Percentiles rank a stretch among this genome's conserved stretches.
Conservation (phyloP, 2,113 vertebrate genomes). For the Gymnocephalus cernua region DNA sequence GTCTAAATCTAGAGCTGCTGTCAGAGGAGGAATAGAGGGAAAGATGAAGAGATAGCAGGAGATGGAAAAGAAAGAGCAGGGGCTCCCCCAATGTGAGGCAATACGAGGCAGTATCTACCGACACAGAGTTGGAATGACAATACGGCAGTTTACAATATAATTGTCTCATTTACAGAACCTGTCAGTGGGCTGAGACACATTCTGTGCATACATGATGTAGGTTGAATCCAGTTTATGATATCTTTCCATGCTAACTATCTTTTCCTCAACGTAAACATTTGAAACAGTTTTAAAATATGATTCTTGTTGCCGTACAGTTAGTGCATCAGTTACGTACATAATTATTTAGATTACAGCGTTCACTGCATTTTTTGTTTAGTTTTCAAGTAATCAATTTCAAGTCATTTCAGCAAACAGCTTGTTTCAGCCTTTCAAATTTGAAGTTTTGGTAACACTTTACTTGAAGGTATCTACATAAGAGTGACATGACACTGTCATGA, state of each 20-base stretch:
- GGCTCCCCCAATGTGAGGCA: slow-evolving; percentile 63
- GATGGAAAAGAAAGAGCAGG: slow-evolving; percentile 52
- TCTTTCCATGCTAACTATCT: background rate
- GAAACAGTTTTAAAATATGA: background rate
- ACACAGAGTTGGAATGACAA: slow-evolving; percentile 24
- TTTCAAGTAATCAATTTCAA: background rate
- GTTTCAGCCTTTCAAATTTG: background rate
- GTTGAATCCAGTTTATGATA: background rate
- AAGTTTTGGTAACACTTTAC: too few relatives aligned
- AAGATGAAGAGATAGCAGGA: slow-evolving; percentile 70
- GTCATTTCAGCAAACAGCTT: background rate
- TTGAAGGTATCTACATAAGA: too few relatives aligned
- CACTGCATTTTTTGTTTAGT: background rate
- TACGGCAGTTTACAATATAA: background rate
- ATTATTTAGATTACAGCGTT: background rate
- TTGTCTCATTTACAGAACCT: background rate
- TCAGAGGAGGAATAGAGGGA: slow-evolving; percentile 70
- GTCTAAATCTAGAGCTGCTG: slow-evolving; percentile 84
- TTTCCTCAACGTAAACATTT: background rate
- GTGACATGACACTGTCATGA: too few relatives aligned
- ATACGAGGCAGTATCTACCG: slow-evolving; percentile 20
- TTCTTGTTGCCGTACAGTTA: background rate
- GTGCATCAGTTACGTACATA: background rate
- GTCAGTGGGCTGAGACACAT: background rate
- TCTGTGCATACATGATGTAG: background rate